phyloP scores from a whole-genome alignment of 2,888 invertebrate species.

The Urechis unicinctus region DNA sequence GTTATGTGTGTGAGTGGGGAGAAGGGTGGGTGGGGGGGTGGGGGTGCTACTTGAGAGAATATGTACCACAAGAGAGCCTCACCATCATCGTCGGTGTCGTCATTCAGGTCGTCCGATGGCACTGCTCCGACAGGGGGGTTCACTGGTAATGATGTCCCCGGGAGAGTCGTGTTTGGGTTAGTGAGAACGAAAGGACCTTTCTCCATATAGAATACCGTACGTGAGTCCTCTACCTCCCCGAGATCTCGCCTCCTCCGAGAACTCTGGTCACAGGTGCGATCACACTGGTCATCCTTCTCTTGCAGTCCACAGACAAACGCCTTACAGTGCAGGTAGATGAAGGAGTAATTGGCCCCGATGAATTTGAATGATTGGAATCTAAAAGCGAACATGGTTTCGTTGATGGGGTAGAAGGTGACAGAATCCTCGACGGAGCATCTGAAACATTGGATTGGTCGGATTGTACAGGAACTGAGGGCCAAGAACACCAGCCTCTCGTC shows the following conservation, averaged over 20 bases:
- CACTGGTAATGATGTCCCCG: too few relatives aligned
- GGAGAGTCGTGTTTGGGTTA: too few relatives aligned
- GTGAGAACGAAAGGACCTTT: background rate
- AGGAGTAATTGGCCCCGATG: conserved; percentile 12
- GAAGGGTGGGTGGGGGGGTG: too few relatives aligned
- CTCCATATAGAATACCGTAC: background rate
- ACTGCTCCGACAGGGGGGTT: too few relatives aligned
- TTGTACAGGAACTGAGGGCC: background rate
- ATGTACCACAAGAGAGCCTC: too few relatives aligned
- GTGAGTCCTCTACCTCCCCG: too few relatives aligned
- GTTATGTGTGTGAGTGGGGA: too few relatives aligned
- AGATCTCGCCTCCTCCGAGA: background rate
- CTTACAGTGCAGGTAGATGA: conserved; percentile 33
- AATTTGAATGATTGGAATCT: conserved; percentile 30
- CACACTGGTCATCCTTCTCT: conserved; percentile 17
- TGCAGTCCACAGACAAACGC: conserved; percentile 28
- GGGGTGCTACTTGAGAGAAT: too few relatives aligned
- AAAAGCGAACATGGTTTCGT: conserved; percentile 30
- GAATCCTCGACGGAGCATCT: conserved; percentile 30
- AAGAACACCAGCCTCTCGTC: too few relatives aligned
- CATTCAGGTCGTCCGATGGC: too few relatives aligned
- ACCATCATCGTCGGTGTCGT: too few relatives aligned
- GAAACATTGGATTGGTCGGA: background rate
- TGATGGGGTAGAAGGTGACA: conserved; percentile 29
- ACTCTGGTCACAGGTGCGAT: conserved; percentile 6